Conservation (phyloP, 2,113 vertebrate species). For the Lophotis ruficrista region DNA sequence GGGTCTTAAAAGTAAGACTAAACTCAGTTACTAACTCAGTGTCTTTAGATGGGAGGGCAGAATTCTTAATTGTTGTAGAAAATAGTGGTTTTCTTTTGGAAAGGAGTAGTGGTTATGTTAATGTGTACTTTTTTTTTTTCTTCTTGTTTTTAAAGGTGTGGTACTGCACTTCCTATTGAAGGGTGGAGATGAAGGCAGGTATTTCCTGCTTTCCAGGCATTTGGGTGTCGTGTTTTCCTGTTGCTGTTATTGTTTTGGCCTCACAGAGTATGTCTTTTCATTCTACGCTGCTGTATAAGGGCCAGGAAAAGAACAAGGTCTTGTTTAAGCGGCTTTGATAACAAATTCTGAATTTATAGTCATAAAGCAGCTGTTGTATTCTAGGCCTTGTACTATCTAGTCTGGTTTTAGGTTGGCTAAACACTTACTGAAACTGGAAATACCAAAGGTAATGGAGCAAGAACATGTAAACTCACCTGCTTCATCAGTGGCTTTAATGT, state of each 20-base stretch:
- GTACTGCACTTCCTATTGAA: not conserved
- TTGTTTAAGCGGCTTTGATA: not conserved
- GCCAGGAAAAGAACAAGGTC: not conserved
- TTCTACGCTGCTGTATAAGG: not conserved
- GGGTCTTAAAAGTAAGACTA: not conserved
- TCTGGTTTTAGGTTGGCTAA: not conserved
- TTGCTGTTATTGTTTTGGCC: not conserved
- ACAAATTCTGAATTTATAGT: not conserved
- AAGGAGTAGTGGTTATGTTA: not conserved
- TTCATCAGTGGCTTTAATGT: not conserved
- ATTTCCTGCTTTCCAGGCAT: conserved; percentile 15
- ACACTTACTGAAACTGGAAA: not conserved
- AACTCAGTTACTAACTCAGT: not conserved
- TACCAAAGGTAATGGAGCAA: not conserved
- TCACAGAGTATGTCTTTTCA: not conserved
- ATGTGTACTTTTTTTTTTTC: not conserved
- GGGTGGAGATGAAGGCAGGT: not conserved
- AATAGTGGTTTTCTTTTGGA: not conserved
- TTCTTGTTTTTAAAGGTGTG: conserved; percentile 5
- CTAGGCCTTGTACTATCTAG: not conserved
- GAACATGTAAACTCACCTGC: not conserved
- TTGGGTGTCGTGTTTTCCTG: not conserved
- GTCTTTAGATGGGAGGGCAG: not conserved
- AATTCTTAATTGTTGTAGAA: not conserved
- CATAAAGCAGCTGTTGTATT: not conserved